Conservation (phyloP, 2,888 invertebrate genomes). For the Cantharis rufa region DNA sequence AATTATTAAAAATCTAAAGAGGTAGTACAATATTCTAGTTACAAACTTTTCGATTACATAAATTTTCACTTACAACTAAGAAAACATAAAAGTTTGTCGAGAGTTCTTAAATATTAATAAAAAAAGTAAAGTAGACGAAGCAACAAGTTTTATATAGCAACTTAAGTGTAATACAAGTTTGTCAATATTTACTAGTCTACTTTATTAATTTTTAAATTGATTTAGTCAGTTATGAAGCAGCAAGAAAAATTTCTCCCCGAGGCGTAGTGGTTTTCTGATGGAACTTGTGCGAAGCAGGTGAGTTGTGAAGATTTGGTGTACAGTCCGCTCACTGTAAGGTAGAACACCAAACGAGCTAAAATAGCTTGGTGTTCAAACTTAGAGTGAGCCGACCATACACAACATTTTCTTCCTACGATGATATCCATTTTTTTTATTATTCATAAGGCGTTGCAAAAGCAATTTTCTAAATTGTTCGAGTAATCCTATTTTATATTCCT, state of each 20-base stretch:
- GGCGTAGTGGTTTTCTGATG: slow-evolving; percentile 13
- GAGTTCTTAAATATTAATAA: not conserved
- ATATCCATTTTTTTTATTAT: slow-evolving; percentile 10
- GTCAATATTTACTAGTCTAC: not conserved
- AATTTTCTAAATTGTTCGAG: slow-evolving; percentile 18
- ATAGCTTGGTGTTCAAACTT: slow-evolving; percentile 92
- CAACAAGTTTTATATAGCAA: not conserved
- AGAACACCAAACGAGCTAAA: slow-evolving; percentile 88
- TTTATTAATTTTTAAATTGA: not conserved
- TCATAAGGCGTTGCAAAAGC: slow-evolving; percentile 18
- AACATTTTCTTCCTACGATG: slow-evolving; percentile 26
- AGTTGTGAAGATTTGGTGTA: slow-evolving; percentile 49
- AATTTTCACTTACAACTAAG: not conserved
- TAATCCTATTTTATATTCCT: slow-evolving; percentile 5
- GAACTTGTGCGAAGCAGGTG: slow-evolving; percentile 1
- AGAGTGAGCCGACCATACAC: slow-evolving; percentile 75
- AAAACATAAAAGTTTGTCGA: not conserved
- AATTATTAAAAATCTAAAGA: not conserved
- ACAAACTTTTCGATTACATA: not conserved
- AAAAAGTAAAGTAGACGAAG: not conserved
- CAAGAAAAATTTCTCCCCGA: slow-evolving; percentile 7
- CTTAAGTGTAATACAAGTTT: not conserved
- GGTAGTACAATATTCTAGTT: not conserved
- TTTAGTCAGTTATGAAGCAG: not conserved
- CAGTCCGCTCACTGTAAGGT: slow-evolving; percentile 91